Base-by-base conservation (phyloP, 2,797 vertebrate species). In the Sebastes wilsoni region DNA sequence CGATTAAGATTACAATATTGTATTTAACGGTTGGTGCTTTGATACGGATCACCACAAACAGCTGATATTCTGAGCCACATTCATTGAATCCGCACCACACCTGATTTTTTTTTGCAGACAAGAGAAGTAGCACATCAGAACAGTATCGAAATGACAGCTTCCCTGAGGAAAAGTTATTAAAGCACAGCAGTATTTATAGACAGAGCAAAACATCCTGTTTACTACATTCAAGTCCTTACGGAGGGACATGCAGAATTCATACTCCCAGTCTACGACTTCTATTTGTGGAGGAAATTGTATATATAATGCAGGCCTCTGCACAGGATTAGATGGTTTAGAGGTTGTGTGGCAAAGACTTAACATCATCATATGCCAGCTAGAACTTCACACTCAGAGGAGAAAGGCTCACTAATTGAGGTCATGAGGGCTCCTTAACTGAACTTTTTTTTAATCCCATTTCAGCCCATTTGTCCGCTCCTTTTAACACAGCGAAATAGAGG, bases 361-460 rank as follows among this genome's bases (percentile, higher is more conserved):
- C 72, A 62, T 82, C 80, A 79, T 82, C 72, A n/a, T 72, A 66
- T 69, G 60, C 30, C 73, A 71, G 78, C 74, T 58, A 30, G 42
- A 67, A 30, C 77, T 58, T 86, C 66, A 87, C 61, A 82, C 88
- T 82, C 84, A 20, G 61, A 82, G 85, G 85, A 88, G 81, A 79
- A 75, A 78, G 7, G 55, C 79, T 86, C 77, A 58, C 80, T 95
- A 94, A 95, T 92, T 94, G 93, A 94, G 93, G 92, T 95, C 90
- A 94, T 27, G 23, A 67, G 84, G 80, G 42, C 87, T 88, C 81
- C 86, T 87, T 74, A 79, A 84, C 68, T 9, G 66, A 88, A 87
- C 84, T 87, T 90, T 92, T 88, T 54, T 54, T 84, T 18, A 30
- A 89, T 86, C 84, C 86, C 86, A 83, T 89, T 81, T 82, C 62